A percentile compares a stretch with the other conserved stretches of the same genome.
Evolutionary conservation across 2,797 vertebrate species (phyloP).

Genomic region (Coranthus polyacanthus): DNA sequence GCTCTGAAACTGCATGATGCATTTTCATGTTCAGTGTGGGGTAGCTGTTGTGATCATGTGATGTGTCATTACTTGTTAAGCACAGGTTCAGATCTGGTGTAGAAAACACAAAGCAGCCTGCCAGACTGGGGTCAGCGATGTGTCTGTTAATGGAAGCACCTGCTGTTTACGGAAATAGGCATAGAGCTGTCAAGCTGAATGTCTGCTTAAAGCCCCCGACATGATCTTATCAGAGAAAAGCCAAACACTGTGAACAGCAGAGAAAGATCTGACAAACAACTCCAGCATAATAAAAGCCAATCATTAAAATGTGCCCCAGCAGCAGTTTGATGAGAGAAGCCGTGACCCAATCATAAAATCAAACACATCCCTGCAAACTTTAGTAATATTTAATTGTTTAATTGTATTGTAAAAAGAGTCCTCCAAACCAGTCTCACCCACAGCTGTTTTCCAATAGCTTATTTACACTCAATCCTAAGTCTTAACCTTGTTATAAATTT

Average conservation of each 20-base stretch:
- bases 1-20: slow-evolving; percentile 1
- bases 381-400: slow-evolving; percentile 9
- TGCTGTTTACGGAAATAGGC: slow-evolving; percentile 80
- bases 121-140: slow-evolving; percentile 36
- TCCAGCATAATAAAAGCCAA: slow-evolving; percentile 16
- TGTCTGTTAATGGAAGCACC: slow-evolving; percentile 71
- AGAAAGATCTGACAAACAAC: slow-evolving; percentile 49
- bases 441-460: slow-evolving; percentile 19
- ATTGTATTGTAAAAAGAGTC: neutral
- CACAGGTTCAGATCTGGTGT: slow-evolving; percentile 45
- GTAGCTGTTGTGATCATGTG: slow-evolving; percentile 12
- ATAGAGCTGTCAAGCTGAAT: slow-evolving; percentile 36
- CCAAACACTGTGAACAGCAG: slow-evolving; percentile 45
- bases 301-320: slow-evolving; percentile 21
- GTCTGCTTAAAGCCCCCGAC: slow-evolving; percentile 42
- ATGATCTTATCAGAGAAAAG: slow-evolving; percentile 73
- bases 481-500: slow-evolving; percentile 34
- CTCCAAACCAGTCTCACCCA: slow-evolving; percentile 8
- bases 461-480: slow-evolving; percentile 11
- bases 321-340: slow-evolving; percentile 7
- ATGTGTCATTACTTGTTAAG: slow-evolving; percentile 38
- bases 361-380: slow-evolving; percentile 11
- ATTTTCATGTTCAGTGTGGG: slow-evolving; percentile 26
- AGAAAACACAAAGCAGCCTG: slow-evolving; percentile 63
- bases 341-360: neutral